Evolutionary conservation across 2,888 invertebrate species (phyloP).

Genomic region (Julus scanicus): DNA sequence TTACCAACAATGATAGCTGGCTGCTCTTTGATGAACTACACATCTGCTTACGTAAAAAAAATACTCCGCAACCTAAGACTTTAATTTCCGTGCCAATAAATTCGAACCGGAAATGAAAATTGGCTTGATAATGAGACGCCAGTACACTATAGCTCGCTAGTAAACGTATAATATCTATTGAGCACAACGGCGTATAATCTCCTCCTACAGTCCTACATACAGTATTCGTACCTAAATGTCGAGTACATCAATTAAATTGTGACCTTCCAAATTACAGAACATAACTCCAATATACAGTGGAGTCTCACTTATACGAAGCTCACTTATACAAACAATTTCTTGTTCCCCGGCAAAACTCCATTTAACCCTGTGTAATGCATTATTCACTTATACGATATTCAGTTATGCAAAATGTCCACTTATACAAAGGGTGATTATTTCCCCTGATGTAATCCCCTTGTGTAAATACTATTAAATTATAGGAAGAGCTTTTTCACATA

Average conservation of each 20-base stretch:
- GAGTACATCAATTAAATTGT: not conserved
- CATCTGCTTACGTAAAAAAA: not conserved
- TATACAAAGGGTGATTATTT: too few relatives aligned
- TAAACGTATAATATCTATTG: conserved; percentile 31
- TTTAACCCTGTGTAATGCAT: too few relatives aligned
- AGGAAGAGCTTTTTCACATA: too few relatives aligned
- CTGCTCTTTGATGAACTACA: not conserved
- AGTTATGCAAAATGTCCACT: too few relatives aligned
- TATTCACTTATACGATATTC: too few relatives aligned
- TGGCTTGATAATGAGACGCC: conserved; percentile 43
- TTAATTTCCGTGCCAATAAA: conserved; percentile 43
- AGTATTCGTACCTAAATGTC: not conserved
- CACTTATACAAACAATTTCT: too few relatives aligned
- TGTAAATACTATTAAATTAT: too few relatives aligned
- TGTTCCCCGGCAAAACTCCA: too few relatives aligned
- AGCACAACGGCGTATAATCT: not conserved
- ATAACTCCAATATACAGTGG: not conserved
- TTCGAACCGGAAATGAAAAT: conserved; percentile 45
- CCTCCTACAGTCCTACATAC: not conserved
- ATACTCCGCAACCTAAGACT: conserved; percentile 18
- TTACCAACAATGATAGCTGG: not conserved
- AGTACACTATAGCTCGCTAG: conserved; percentile 8
- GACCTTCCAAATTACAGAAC: not conserved
- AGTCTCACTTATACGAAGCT: too few relatives aligned
- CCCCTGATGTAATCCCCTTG: too few relatives aligned